A percentile compares a stretch with the other conserved stretches of the same genome.
Conservation (phyloP, 2,888 invertebrate genomes). For the Sphaerophoria taeniata region DNA sequence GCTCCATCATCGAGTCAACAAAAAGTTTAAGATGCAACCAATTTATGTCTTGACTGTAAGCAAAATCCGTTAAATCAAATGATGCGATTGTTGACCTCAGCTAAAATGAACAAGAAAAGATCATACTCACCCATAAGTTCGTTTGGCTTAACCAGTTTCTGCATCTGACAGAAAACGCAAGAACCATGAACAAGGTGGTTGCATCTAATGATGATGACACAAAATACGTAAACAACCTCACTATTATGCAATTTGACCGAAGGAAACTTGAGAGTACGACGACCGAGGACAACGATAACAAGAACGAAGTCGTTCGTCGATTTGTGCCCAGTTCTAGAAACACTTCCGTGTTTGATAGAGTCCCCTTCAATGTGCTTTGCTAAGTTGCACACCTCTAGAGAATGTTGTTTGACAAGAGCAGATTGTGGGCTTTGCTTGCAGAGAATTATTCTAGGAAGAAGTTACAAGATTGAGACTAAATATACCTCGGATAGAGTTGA, state of each 20-base stretch:
- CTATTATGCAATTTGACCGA: slow-evolving; percentile 48
- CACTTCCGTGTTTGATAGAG: slow-evolving; percentile 67
- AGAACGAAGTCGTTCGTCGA: background rate
- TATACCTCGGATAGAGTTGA: background rate
- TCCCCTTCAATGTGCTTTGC: slow-evolving; percentile 10
- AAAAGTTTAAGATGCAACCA: background rate
- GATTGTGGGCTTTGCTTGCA: slow-evolving; percentile 13
- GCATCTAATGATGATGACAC: slow-evolving; percentile 51
- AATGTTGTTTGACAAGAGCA: slow-evolving; percentile 64
- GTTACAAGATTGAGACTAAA: slow-evolving; percentile 8
- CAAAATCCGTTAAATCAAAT: slow-evolving; percentile 30
- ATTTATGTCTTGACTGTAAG: background rate
- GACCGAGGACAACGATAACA: background rate
- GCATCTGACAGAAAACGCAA: background rate
- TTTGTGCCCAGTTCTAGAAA: slow-evolving; percentile 34
- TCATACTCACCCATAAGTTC: slow-evolving; percentile 10
- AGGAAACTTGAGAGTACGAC: slow-evolving; percentile 12
- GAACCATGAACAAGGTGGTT: no score
- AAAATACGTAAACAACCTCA: slow-evolving; percentile 22
- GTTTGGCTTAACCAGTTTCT: slow-evolving; percentile 52
- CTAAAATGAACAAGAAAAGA: slow-evolving; percentile 4
- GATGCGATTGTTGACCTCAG: slow-evolving; percentile 64
- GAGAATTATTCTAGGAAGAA: slow-evolving; percentile 17
- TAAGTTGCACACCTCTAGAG: slow-evolving; percentile 15
- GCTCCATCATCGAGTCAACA: no score